Base-by-base conservation (phyloP, 2,888 invertebrate genomes). In the Volucella bombylans region DNA sequence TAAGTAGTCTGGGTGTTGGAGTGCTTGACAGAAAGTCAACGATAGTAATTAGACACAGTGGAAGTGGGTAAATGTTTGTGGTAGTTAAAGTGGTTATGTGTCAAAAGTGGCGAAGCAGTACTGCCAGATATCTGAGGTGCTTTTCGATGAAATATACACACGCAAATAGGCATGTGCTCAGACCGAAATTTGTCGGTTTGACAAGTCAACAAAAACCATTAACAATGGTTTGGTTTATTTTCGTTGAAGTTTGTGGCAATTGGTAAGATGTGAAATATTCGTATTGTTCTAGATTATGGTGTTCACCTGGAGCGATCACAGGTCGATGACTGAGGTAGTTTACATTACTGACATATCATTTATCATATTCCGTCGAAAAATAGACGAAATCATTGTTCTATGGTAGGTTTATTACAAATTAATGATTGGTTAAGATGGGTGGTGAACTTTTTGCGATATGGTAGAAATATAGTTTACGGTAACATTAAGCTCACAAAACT, bases 31-130 rank as follows among this genome's bases (percentile, higher is more conserved):
- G 3, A 49, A 57, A 69, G 57, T 69, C 69, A 69, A 69, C 57
- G 69, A 57, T 55, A 69, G 57, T 69, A 69, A 69, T 72, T 72
- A 72, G 72, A 52, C 52, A 49, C 4, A 52, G 41, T 23, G 45
- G 38, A 23, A 12, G 14, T 31, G 54, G 64, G 64, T 73, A 49
- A 73, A 65, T 73, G 64, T 55, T 55, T 73, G 73, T 55, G 73
- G 73, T 73, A 73, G 73, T 55, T 64, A 55, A 64, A 65, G 64
- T 64, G 73, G 73, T 65, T 65, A 23, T 55, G 23, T 64, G 64
- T 57, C 73, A 65, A 73, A 73, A 64, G 64, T 65, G 64, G 47
- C 57, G 45, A 61, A 55, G 8, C 14, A 55, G 11, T 23, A 55
- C 47, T 50, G 73, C n/a, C 54, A 64, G 72, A 18, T 38, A 47